phyloP scores from a whole-genome alignment of 2,888 invertebrate species.

The Drosophila gaucha region DNA sequence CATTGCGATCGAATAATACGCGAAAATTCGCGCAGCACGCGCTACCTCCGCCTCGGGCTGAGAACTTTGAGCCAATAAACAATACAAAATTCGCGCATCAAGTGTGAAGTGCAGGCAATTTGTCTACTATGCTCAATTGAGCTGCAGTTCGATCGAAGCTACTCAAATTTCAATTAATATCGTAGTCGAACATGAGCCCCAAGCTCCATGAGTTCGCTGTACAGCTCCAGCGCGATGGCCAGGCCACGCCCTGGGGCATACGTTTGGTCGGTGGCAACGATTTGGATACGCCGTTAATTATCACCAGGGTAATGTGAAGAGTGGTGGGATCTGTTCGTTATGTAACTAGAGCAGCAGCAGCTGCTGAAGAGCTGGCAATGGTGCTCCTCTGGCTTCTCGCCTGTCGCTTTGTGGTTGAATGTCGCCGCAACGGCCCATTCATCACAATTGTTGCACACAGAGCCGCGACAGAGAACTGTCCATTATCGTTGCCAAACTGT shows the following conservation, averaged over 20 bases:
- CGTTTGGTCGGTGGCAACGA: slow-evolving; percentile 94
- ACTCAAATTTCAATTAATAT: not conserved
- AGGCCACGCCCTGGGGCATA: slow-evolving; percentile 93
- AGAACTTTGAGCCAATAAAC: slow-evolving; percentile 49
- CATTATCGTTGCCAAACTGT: slow-evolving; percentile 62
- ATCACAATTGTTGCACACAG: slow-evolving; percentile 57
- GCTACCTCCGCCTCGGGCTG: slow-evolving; percentile 60
- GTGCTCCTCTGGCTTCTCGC: slow-evolving; percentile 25
- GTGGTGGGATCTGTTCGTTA: slow-evolving; percentile 42
- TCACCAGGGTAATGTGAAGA: slow-evolving; percentile 91
- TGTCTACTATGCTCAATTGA: slow-evolving; percentile 39
- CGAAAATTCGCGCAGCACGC: slow-evolving; percentile 74
- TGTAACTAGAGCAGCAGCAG: slow-evolving; percentile 55
- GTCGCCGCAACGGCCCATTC: slow-evolving; percentile 53
- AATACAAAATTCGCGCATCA: slow-evolving; percentile 46
- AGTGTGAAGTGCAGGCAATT: slow-evolving; percentile 17
- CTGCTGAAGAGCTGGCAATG: slow-evolving; percentile 40
- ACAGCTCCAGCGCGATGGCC: slow-evolving; percentile 89
- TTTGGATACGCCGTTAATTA: slow-evolving; percentile 93
- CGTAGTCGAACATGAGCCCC: slow-evolving; percentile 80
- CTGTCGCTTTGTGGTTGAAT: slow-evolving; percentile 58
- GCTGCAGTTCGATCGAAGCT: not conserved
- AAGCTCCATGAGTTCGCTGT: slow-evolving; percentile 91
- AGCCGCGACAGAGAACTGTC: slow-evolving; percentile 37
- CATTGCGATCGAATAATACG: slow-evolving; percentile 85